phyloP scores from a whole-genome alignment of 1,140 invertebrate species.

The Monomorium pharaonis region DNA sequence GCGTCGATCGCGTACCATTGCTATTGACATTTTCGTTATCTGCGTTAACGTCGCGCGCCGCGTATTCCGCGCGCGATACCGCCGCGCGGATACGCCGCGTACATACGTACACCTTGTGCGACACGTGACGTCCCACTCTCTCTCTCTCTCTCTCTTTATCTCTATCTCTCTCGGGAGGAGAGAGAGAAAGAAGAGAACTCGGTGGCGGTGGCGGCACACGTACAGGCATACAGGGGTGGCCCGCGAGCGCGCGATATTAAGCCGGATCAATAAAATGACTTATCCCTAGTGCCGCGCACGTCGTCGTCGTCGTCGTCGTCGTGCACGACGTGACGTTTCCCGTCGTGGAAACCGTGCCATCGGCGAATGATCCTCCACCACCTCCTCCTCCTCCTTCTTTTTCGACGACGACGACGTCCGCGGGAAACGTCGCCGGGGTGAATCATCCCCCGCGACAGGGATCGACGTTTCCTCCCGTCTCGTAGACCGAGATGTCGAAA shows the following conservation, averaged over 20 bases:
- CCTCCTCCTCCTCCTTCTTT: too few relatives aligned
- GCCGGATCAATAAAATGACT: conserved; percentile 59
- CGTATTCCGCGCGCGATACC: conserved; percentile 13
- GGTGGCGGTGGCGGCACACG: neutral
- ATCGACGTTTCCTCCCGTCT: neutral
- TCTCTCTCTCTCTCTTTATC: too few relatives aligned
- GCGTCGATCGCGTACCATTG: conserved; percentile 26
- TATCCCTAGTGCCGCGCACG: conserved; percentile 42
- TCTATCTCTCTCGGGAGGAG: too few relatives aligned
- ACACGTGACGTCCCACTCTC: conserved; percentile 5
- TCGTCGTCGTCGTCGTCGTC: neutral
- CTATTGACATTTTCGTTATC: conserved; percentile 57
- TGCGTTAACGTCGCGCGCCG: conserved; percentile 19
- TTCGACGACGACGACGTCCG: too few relatives aligned
- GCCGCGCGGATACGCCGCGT: neutral
- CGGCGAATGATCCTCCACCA: neutral
- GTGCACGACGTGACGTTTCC: conserved; percentile 35
- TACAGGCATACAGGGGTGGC: conserved; percentile 13
- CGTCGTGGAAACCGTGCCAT: neutral
- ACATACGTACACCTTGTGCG: neutral
- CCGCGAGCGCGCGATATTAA: conserved; percentile 39
- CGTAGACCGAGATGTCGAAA: neutral
- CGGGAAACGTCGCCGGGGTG: neutral
- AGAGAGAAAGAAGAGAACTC: neutral
- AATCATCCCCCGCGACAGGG: neutral